These are phyloP conservation scores for Ischnura elegans DNA, from an alignment of 2,888 invertebrate genomes.

Conservation along the genomic window DNA sequence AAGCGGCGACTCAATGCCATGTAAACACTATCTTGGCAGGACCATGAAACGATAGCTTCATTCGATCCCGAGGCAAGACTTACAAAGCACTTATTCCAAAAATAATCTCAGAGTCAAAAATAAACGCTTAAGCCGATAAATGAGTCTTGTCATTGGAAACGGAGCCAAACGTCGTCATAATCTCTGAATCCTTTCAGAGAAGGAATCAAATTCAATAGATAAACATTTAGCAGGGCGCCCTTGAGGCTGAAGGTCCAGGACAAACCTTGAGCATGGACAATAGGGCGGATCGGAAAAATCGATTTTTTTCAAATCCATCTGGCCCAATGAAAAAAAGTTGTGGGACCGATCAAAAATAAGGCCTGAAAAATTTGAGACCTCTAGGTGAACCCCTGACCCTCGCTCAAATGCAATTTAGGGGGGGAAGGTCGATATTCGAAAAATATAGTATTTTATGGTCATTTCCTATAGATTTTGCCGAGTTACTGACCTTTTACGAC, in stretches of 20 bases:
- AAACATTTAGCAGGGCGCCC: conserved; percentile 12
- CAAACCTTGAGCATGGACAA: conserved; percentile 40
- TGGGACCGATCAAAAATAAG: no score
- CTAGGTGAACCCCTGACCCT: no score
- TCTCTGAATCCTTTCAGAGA: neutral
- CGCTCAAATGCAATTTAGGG: no score
- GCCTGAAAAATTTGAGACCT: no score
- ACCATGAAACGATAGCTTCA: neutral
- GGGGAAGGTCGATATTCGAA: no score
- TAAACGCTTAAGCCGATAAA: neutral
- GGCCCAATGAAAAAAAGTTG: no score
- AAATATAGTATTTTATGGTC: no score
- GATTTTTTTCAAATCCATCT: no score
- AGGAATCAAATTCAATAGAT: conserved; percentile 22
- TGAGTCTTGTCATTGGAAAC: neutral
- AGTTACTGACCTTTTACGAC: no score
- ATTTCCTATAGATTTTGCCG: no score
- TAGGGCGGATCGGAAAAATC: no score
- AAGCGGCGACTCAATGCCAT: neutral
- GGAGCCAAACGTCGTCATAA: neutral
- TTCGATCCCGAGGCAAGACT: neutral
- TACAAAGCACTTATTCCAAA: neutral
- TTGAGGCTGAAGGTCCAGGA: conserved; percentile 12
- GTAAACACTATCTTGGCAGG: neutral
- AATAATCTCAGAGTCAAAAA: neutral